Percentiles rank a stretch among this genome's conserved stretches.
Evolutionary conservation across 2,113 vertebrate genomes (phyloP).

Genomic region (Sciurus niger): DNA sequence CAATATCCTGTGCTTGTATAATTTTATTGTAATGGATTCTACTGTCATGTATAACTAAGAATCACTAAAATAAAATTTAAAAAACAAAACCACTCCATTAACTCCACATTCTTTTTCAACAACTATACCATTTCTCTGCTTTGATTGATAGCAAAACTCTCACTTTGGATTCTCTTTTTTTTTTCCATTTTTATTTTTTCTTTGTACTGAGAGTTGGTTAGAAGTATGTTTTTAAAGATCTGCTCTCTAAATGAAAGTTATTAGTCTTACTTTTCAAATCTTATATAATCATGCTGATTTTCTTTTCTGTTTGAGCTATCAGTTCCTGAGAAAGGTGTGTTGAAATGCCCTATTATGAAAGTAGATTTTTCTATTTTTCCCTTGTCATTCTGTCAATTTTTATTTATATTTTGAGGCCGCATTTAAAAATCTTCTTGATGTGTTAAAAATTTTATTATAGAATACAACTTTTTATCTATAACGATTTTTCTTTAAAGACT

Average conservation of each 20-base stretch:
- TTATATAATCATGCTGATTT: background rate
- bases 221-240: background rate
- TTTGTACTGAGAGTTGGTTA: conserved; percentile 1
- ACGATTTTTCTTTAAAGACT: background rate
- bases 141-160: background rate
- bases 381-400: background rate
- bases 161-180: background rate
- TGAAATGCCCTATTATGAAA: conserved; percentile 15
- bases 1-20: too few relatives aligned
- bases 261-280: conserved; percentile 30
- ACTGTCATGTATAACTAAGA: too few relatives aligned
- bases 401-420: conserved; percentile 6
- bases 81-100: background rate
- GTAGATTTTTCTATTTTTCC: conserved; percentile 47
- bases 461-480: background rate
- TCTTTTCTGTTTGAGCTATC: conserved; percentile 4
- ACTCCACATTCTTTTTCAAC: background rate
- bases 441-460: conserved; percentile 25
- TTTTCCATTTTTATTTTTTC: background rate
- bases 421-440: background rate
- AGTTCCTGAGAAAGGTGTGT: conserved; percentile 17
- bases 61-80: too few relatives aligned
- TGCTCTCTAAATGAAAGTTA: conserved; percentile 42
- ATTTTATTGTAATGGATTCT: too few relatives aligned
- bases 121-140: background rate